These are phyloP conservation scores for Phthorimaea operculella DNA, from an alignment of 1,140 invertebrate species.

Conservation along the genomic window DNA sequence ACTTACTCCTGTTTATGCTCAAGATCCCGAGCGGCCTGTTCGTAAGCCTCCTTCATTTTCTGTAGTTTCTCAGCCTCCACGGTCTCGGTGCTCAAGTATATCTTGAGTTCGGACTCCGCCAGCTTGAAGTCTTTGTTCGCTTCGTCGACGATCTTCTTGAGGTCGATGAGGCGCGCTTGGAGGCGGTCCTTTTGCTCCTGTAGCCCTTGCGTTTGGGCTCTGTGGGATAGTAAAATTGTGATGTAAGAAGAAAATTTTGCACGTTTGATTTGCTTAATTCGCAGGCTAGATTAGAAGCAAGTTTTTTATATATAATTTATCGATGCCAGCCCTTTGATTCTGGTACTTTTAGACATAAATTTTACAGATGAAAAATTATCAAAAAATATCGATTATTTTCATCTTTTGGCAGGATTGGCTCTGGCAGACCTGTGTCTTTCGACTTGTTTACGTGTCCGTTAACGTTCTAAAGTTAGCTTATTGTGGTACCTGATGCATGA, in stretches of 20 bases:
- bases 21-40: constrained; percentile 48
- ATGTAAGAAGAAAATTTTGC: not conserved
- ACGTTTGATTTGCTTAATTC: too few species aligned
- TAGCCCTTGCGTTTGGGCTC: constrained; percentile 70
- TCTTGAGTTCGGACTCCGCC: constrained; percentile 70
- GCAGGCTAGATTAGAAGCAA: too few species aligned
- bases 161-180: constrained; percentile 74
- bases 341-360: too few species aligned
- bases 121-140: constrained; percentile 80
- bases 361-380: too few species aligned
- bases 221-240: constrained; percentile 24
- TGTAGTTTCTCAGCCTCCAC: constrained; percentile 81
- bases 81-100: constrained; percentile 78
- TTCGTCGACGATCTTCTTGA: constrained; percentile 79
- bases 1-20: constrained; percentile 62
- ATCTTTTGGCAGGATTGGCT: too few species aligned
- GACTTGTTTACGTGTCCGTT: too few species aligned
- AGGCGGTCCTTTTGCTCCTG: constrained; percentile 75
- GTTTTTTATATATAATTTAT: too few species aligned
- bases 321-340: too few species aligned
- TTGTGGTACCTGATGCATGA: too few species aligned
- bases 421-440: too few species aligned
- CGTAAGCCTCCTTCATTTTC: constrained; percentile 59
- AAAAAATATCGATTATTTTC: too few species aligned
- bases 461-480: too few species aligned